phyloP scores from a whole-genome alignment of 2,888 invertebrate species.

The Drosophila maculinotata region DNA sequence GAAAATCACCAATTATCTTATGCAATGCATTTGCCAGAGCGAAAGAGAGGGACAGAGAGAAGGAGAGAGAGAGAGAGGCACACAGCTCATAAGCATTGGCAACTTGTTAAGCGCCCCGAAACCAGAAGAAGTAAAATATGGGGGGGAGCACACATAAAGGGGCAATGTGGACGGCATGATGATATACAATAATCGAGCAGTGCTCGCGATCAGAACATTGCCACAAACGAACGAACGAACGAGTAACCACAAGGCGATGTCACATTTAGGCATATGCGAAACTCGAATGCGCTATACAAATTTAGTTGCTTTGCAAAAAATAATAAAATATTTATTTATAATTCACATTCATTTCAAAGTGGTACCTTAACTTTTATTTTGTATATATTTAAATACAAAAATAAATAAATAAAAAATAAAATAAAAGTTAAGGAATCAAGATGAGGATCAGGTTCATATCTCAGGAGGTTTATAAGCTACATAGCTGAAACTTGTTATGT shows the following conservation, averaged over 20 bases:
- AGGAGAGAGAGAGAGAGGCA: conserved; percentile 21
- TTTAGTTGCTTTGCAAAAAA: background rate
- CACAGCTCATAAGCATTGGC: conserved; percentile 67
- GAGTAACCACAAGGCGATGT: conserved; percentile 31
- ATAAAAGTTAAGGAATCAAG: too few relatives aligned
- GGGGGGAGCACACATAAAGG: background rate
- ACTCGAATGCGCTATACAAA: conserved; percentile 24
- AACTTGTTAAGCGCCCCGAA: conserved; percentile 70
- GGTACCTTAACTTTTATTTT: too few relatives aligned
- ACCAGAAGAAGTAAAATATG: conserved; percentile 7
- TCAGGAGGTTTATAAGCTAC: too few relatives aligned
- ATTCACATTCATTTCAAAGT: too few relatives aligned
- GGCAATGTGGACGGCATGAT: conserved; percentile 52
- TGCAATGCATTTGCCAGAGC: conserved; percentile 55
- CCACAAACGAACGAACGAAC: conserved; percentile 62
- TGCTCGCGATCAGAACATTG: conserved; percentile 69
- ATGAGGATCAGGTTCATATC: too few relatives aligned
- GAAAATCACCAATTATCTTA: conserved; percentile 82
- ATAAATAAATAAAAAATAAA: too few relatives aligned
- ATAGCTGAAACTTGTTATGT: too few relatives aligned
- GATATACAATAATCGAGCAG: conserved; percentile 77
- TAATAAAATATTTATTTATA: too few relatives aligned
- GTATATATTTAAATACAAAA: too few relatives aligned
- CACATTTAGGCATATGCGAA: conserved; percentile 11
- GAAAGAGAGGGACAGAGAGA: conserved; percentile 1